Conservation (phyloP, 2,888 invertebrate genomes). For the Eristalinus sepulchralis region DNA sequence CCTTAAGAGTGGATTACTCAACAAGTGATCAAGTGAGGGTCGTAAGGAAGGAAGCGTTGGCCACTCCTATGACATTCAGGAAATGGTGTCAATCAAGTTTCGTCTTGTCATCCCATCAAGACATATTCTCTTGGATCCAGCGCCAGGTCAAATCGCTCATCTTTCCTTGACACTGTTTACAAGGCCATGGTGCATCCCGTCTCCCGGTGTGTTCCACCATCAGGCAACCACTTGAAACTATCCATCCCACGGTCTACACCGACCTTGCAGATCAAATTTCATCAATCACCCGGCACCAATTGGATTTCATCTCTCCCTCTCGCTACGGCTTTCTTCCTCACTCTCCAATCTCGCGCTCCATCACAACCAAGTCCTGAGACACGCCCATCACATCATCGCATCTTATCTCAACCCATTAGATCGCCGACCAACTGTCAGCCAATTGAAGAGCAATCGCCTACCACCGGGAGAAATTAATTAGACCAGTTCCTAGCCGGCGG, state of each 20-base stretch:
- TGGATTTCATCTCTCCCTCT: background rate
- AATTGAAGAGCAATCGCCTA: conserved; percentile 64
- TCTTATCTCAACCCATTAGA: conserved; percentile 3
- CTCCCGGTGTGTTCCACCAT: background rate
- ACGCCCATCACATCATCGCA: conserved; percentile 63
- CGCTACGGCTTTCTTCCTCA: too few relatives aligned
- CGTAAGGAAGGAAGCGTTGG: too few relatives aligned
- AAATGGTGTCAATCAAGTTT: background rate
- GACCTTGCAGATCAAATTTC: conserved; percentile 18
- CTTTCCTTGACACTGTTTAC: background rate
- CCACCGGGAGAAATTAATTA: conserved; percentile 62
- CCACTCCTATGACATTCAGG: background rate
- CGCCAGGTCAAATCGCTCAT: background rate
- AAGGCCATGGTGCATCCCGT: background rate
- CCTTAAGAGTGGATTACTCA: too few relatives aligned
- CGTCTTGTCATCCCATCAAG: background rate
- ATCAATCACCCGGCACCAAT: conserved; percentile 42
- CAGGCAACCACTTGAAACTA: conserved; percentile 28
- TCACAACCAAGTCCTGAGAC: background rate
- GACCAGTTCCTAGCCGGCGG: conserved; percentile 62
- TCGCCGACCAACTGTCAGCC: conserved; percentile 48
- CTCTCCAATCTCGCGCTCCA: conserved; percentile 8
- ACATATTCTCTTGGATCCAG: background rate
- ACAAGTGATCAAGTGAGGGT: too few relatives aligned
- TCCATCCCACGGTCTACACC: conserved; percentile 27